A percentile compares a stretch with the other conserved stretches of the same genome.
phyloP scores from a whole-genome alignment of 2,797 vertebrate genomes.

The Gobio occitaniae region DNA sequence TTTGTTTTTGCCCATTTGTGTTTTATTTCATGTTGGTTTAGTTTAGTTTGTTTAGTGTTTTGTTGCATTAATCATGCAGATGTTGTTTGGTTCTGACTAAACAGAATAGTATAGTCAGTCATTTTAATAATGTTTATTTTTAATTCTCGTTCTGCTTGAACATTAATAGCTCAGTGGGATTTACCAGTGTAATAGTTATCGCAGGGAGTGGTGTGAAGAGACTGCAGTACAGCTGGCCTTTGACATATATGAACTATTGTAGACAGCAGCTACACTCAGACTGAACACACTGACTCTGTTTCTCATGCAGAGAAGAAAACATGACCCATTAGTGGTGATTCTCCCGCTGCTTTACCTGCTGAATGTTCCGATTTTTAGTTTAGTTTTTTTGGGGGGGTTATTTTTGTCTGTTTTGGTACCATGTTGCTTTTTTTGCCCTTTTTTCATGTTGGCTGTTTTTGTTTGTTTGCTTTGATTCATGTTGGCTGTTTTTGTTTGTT shows the following conservation, averaged over 20 bases:
- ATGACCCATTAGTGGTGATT: background rate
- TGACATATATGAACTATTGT: slow-evolving; percentile 56
- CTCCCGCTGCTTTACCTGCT: background rate
- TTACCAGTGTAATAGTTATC: background rate
- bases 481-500: background rate
- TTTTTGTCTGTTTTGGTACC: background rate
- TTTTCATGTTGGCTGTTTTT: too few species aligned
- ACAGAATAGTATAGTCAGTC: background rate
- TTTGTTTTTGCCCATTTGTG: background rate
- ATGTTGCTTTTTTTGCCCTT: background rate
- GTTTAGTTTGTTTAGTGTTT: background rate
- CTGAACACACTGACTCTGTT: slow-evolving; percentile 8
- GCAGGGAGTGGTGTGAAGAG: slow-evolving; percentile 34
- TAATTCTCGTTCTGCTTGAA: background rate
- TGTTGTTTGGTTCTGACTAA: background rate
- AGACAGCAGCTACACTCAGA: slow-evolving; percentile 66
- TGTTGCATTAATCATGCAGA: too few species aligned
- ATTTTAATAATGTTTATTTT: background rate
- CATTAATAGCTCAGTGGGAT: background rate
- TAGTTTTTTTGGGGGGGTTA: too few species aligned
- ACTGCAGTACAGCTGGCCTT: background rate
- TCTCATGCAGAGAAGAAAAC: background rate
- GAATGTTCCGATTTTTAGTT: background rate
- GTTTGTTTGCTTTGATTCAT: too few species aligned
- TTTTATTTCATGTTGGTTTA: background rate